A percentile compares a stretch with the other conserved stretches of the same genome.
Conservation (phyloP, 2,888 invertebrate genomes). For the Dryococelus australis region DNA sequence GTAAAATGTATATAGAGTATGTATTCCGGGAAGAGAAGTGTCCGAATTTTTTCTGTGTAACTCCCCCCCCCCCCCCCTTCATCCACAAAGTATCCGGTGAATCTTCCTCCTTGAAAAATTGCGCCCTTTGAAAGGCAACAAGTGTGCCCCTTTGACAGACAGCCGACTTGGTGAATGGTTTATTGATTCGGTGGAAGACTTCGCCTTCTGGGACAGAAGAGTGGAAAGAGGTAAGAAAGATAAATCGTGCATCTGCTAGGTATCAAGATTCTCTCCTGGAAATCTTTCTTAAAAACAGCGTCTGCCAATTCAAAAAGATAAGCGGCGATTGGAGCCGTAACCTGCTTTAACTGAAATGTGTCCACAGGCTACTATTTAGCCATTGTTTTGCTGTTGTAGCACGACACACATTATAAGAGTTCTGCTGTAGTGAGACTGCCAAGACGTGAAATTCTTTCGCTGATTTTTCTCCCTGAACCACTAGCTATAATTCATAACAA, state of each 20-base stretch:
- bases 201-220: not conserved
- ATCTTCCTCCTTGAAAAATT: not conserved
- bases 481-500: too few relatives aligned
- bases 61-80: not conserved
- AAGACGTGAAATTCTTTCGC: too few relatives aligned
- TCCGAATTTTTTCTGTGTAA: too few relatives aligned
- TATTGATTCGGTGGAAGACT: conserved; percentile 22
- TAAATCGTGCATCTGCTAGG: not conserved
- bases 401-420: too few relatives aligned
- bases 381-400: too few relatives aligned
- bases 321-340: not conserved
- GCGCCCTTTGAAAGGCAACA: conserved; percentile 24
- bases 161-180: not conserved
- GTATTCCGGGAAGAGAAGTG: too few relatives aligned
- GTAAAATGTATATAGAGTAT: too few relatives aligned
- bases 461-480: too few relatives aligned
- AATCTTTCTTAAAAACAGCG: not conserved
- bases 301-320: not conserved
- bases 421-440: too few relatives aligned
- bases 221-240: not conserved
- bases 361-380: too few relatives aligned
- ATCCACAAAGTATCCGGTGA: not conserved
- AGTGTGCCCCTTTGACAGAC: conserved; percentile 19
- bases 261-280: not conserved
- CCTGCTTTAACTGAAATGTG: too few relatives aligned